A percentile compares a stretch with the other conserved stretches of the same genome.
Evolutionary conservation across 2,888 invertebrate genomes (phyloP).

Genomic region (Dioctria linearis): DNA sequence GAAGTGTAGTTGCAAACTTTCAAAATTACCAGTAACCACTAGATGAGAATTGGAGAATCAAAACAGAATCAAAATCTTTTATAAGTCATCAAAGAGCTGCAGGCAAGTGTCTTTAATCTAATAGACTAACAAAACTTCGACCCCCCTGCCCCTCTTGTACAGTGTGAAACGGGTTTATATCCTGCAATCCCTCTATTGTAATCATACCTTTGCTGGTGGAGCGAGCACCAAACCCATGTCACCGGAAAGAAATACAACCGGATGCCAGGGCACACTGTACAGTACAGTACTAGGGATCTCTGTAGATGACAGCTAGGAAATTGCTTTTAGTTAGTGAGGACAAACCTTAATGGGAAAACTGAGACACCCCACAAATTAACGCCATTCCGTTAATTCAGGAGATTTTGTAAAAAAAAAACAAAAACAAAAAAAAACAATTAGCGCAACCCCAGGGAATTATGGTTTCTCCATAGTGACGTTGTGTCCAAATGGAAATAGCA

Average conservation of each 20-base stretch:
- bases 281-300: constrained; percentile 9
- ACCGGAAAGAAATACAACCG: constrained; percentile 53
- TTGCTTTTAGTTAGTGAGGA: constrained; percentile 57
- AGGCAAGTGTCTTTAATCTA: constrained; percentile 4
- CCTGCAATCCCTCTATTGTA: constrained; percentile 32
- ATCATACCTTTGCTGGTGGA: constrained; percentile 52
- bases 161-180: constrained; percentile 47
- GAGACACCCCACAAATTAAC: constrained; percentile 42
- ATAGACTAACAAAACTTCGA: constrained; percentile 29
- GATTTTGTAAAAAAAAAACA: background rate
- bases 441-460: background rate
- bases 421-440: constrained; percentile 7
- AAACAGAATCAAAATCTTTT: background rate
- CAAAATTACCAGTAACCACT: too few species aligned
- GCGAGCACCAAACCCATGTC: constrained; percentile 56
- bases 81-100: background rate
- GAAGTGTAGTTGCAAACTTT: background rate
- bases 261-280: constrained; percentile 1
- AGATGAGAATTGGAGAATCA: too few species aligned
- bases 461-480: too few species aligned
- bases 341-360: constrained; percentile 5
- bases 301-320: constrained; percentile 58
- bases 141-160: background rate
- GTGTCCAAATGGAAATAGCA: too few species aligned
- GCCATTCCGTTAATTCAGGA: constrained; percentile 1